These are phyloP conservation scores for Ectemnius cavifrons DNA, from an alignment of 2,888 invertebrate genomes.

Conservation along the genomic window DNA sequence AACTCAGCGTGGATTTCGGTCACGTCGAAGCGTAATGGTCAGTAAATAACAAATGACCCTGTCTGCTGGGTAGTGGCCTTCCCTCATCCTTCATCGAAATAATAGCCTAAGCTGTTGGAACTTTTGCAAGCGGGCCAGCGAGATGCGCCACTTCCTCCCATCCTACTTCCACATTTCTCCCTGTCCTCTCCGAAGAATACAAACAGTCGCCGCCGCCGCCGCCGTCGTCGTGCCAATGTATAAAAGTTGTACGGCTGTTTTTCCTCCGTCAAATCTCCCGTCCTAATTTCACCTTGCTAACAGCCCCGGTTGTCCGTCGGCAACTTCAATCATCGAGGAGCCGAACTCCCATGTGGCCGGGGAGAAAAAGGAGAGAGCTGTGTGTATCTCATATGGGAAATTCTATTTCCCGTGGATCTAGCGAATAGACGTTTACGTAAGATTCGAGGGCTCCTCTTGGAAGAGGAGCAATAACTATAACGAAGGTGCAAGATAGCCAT, in stretches of 20 bases:
- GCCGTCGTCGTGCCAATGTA: background rate
- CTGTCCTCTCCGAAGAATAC: background rate
- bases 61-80: constrained; percentile 44
- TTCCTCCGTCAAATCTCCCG: constrained; percentile 27
- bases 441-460: constrained; percentile 11
- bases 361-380: too few relatives aligned
- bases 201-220: background rate
- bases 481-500: constrained; percentile 24
- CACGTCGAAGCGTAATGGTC: constrained; percentile 68
- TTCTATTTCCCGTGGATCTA: constrained; percentile 14
- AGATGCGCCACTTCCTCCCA: constrained; percentile 24
- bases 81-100: constrained; percentile 61
- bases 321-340: too few relatives aligned
- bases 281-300: constrained; percentile 37
- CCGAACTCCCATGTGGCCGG: too few relatives aligned
- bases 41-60: constrained; percentile 69
- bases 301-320: too few relatives aligned
- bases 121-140: constrained; percentile 51
- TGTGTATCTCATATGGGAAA: constrained; percentile 14
- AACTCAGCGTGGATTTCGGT: constrained; percentile 58
- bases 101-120: constrained; percentile 53
- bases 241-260: background rate
- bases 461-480: constrained; percentile 8
- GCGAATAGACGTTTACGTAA: constrained; percentile 20
- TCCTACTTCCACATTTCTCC: background rate